phyloP scores from a whole-genome alignment of 2,888 invertebrate species.

The Drymonia ruficornis region DNA sequence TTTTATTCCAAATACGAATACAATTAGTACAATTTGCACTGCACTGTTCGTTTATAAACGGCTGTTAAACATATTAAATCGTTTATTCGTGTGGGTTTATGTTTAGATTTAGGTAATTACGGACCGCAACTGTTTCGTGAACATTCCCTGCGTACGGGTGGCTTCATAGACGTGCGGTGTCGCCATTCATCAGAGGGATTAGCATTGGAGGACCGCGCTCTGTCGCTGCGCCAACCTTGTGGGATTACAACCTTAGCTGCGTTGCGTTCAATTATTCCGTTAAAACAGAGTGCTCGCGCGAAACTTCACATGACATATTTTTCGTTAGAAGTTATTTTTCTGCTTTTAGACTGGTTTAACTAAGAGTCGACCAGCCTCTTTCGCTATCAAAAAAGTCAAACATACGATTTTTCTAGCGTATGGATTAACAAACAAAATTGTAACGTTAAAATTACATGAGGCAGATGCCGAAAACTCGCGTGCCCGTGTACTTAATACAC shows the following conservation, averaged over 20 bases:
- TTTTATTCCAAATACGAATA: background rate
- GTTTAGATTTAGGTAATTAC: slow-evolving; percentile 28
- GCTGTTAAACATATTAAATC: slow-evolving; percentile 18
- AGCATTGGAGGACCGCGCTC: slow-evolving; percentile 36
- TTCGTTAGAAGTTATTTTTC: background rate
- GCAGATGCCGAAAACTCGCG: background rate
- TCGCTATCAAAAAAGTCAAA: too few relatives aligned
- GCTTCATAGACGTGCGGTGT: slow-evolving; percentile 26
- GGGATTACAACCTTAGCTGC: slow-evolving; percentile 53
- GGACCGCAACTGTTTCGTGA: slow-evolving; percentile 26
- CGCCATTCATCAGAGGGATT: slow-evolving; percentile 59
- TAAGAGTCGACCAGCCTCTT: background rate
- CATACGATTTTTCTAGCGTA: too few relatives aligned
- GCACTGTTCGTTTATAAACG: slow-evolving; percentile 19
- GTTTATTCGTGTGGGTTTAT: slow-evolving; percentile 19
- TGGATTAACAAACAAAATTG: background rate
- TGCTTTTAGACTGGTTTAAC: background rate
- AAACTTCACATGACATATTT: slow-evolving; percentile 17
- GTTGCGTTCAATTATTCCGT: slow-evolving; percentile 50
- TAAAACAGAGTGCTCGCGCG: slow-evolving; percentile 34
- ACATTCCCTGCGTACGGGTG: slow-evolving; percentile 26
- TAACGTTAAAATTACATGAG: background rate
- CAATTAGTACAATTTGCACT: slow-evolving; percentile 2
- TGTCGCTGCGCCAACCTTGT: slow-evolving; percentile 50
- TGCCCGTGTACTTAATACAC: slow-evolving; percentile 16